A percentile compares a stretch with the other conserved stretches of the same genome.
phyloP scores from a whole-genome alignment of 2,888 invertebrate genomes.

The Aproaerema taeniolella region DNA sequence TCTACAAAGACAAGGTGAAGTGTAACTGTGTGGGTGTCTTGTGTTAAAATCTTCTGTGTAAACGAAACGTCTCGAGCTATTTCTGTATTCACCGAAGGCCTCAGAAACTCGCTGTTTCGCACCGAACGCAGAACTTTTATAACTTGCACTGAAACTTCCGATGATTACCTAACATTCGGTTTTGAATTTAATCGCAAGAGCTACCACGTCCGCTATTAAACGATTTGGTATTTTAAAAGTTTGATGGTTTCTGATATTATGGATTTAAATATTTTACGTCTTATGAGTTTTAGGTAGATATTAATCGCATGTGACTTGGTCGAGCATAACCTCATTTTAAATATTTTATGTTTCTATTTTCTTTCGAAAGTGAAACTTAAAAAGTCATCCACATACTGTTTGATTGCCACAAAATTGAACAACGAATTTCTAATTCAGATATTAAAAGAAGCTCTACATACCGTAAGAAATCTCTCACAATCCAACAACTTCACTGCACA shows the following conservation, averaged over 20 bases:
- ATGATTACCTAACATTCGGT: slow-evolving; percentile 50
- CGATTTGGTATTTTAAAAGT: slow-evolving; percentile 6
- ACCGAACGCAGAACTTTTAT: slow-evolving; percentile 45
- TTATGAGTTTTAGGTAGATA: not conserved
- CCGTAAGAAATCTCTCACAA: slow-evolving; percentile 28
- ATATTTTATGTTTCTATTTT: too few species aligned
- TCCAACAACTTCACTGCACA: slow-evolving; percentile 54
- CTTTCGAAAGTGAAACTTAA: too few species aligned
- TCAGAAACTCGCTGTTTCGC: slow-evolving; percentile 40
- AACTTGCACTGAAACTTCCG: slow-evolving; percentile 51
- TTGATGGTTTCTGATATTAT: slow-evolving; percentile 6
- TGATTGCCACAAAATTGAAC: too few species aligned
- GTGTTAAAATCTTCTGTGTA: slow-evolving; percentile 68
- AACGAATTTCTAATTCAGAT: not conserved
- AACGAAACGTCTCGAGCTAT: slow-evolving; percentile 70
- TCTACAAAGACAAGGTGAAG: slow-evolving; percentile 69
- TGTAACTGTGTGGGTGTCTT: slow-evolving; percentile 67
- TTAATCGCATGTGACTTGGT: too few species aligned
- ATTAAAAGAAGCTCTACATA: slow-evolving; percentile 28
- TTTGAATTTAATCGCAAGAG: slow-evolving; percentile 5
- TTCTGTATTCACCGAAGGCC: slow-evolving; percentile 68
- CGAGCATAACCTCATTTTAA: too few species aligned
- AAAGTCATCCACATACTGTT: too few species aligned
- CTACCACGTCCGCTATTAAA: slow-evolving; percentile 4
- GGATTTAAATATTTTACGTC: too few species aligned